Base-by-base conservation (phyloP, 2,888 invertebrate genomes). In the Stenotaenia linearis region DNA sequence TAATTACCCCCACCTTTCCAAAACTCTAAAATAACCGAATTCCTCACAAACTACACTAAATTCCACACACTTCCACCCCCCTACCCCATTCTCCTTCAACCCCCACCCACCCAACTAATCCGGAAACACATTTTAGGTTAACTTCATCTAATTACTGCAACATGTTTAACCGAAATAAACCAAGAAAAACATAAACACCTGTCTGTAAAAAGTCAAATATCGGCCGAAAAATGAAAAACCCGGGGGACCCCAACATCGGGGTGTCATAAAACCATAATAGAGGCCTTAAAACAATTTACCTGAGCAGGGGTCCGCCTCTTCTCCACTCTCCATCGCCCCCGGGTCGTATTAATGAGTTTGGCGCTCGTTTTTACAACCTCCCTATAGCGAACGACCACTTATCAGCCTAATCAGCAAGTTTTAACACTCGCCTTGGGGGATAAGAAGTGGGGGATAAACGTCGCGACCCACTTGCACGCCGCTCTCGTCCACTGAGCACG, bases 211-310 rank as follows among this genome's bases (percentile, higher is more conserved):
- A 45, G 15, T 45, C 18, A 15, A 45, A 45, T 45, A 18, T 45
- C 1, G 45, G 61, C 61, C 6, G 23, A 61, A 61, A 3, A 10
- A n/a, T n/a, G n/a, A n/a, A n/a, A n/a, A n/a, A n/a, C n/a, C n/a
- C n/a, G n/a, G n/a, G n/a, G n/a, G n/a, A n/a, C n/a, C n/a, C n/a
- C 9, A 23, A 1, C 4, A 5, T 61, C 15, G 25, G 25, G 12
- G 9, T 25, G 61, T 28, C 23, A 61, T 61, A 61, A 61, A 61
- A 61, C 25, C 25, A 61, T 61, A 61, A 61, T 61, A 61, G 61
- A 61, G 61, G 61, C 61, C 61, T 61, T 61, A 61, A 61, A 61
- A 61, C 61, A 61, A 61, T 61, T 61, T 61, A 61, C 61, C 61
- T 61, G 61, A 61, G 23, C 25, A 61, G 61, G 61, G 61, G 61